Percentiles rank a stretch among this genome's conserved stretches.
Conservation (phyloP, 2,797 vertebrate species). For the Enteromius viviparus region DNA sequence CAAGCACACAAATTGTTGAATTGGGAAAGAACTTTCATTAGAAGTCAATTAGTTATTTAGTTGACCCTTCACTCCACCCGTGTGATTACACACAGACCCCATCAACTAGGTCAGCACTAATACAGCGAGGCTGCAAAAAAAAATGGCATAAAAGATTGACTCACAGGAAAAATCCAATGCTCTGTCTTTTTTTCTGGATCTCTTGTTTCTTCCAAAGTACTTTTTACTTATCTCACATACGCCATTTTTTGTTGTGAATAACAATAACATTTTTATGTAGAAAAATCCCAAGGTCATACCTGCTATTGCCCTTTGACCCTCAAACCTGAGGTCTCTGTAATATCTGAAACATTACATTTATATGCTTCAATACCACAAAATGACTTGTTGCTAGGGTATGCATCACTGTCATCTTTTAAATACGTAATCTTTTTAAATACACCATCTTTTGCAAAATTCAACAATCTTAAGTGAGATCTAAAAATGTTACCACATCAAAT, state of each 20-base stretch:
- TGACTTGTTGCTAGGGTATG: not conserved
- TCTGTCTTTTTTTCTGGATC: constrained; percentile 26
- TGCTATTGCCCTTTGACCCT: not conserved
- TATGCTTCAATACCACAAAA: not conserved
- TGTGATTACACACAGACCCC: constrained; percentile 79
- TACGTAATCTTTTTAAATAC: not conserved
- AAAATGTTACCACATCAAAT: not conserved
- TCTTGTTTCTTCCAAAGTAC: constrained; percentile 38
- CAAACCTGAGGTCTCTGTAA: not conserved
- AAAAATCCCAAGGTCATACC: constrained; percentile 2
- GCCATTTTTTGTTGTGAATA: not conserved
- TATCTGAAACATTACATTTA: not conserved
- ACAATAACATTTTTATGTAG: not conserved
- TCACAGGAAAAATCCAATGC: not conserved
- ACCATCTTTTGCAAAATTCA: not conserved
- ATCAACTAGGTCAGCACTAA: constrained; percentile 71
- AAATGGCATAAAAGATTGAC: not conserved
- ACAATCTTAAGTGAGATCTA: not conserved
- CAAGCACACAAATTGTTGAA: constrained; percentile 60
- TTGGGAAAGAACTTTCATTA: constrained; percentile 71
- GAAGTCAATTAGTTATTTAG: constrained; percentile 73
- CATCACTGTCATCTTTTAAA: not conserved
- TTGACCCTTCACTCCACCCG: constrained; percentile 73
- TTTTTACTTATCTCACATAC: not conserved
- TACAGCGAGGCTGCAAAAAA: constrained; percentile 53